Base-by-base conservation (phyloP, 2,888 invertebrate species). In the Syrphus vitripennis region DNA sequence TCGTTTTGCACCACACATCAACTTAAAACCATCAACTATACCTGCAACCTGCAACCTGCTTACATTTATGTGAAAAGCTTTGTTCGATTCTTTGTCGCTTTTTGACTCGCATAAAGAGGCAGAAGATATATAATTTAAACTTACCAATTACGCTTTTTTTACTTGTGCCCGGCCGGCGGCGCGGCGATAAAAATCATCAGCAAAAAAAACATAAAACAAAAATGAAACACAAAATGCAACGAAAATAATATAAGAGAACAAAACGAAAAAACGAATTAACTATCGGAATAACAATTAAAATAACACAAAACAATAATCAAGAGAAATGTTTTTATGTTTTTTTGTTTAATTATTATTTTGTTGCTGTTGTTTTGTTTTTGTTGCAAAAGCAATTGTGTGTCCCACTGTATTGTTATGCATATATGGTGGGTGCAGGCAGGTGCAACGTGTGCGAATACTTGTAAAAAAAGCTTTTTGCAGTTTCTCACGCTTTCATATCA, bases 101-200 rank as follows among this genome's bases (percentile, higher is more conserved):
- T 59, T 53, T 50, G 50, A 55, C 26, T 65, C 69, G 16, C 72
- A 50, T 61, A 57, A 45, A 86, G 80, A 82, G 50, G 50, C 80
- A 80, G 55, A 71, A 57, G 78, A 86, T 69, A 82, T 86, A 86
- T 86, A 86, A 86, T 86, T 86, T 86, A 74, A 65, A 53, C 63
- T 74, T 55, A 86, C 72, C 82, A 82, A 86, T 82, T 86, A 86
- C 75, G 67, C 61, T 63, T 63, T 55, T 61, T 67, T 76, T 76
- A 67, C 71, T 63, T 67, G 19, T 72, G 71, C 50, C 14, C 42
- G 40, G 83, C 29, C 29, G n/a, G 4, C 29, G 29, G 3, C 29
- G 61, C 50, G 10, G 40, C 50, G 86, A 86, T 86, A 78, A 77
- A 86, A 76, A 86, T 86, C 86, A 82, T 81, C 77, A 63, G n/a